Evolutionary conservation across 2,888 invertebrate species (phyloP).

Genomic region (Nomada fabriciana): DNA sequence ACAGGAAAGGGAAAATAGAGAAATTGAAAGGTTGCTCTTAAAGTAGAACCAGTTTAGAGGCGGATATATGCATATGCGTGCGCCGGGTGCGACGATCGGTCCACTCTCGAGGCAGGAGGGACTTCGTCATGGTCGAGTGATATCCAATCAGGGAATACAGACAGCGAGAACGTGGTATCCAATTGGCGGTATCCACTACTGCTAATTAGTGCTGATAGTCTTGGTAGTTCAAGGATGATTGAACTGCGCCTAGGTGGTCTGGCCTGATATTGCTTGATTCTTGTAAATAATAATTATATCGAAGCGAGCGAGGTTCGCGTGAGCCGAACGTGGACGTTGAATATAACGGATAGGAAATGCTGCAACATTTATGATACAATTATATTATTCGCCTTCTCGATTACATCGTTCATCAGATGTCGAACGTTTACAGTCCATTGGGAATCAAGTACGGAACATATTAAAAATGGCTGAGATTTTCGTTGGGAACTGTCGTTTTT

Average conservation of each 20-base stretch:
- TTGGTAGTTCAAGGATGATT: slow-evolving; percentile 64
- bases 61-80: slow-evolving; percentile 31
- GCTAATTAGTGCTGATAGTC: slow-evolving; percentile 79
- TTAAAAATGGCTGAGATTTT: too few species aligned
- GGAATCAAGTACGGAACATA: too few species aligned
- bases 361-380: neutral
- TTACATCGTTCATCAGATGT: neutral
- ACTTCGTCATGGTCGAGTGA: slow-evolving; percentile 77
- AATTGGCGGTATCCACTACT: slow-evolving; percentile 71
- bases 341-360: neutral
- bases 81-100: slow-evolving; percentile 43
- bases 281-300: slow-evolving; percentile 5
- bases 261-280: slow-evolving; percentile 16
- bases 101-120: slow-evolving; percentile 72
- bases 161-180: slow-evolving; percentile 65
- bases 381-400: neutral
- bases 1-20: slow-evolving; percentile 17
- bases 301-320: neutral
- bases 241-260: slow-evolving; percentile 73
- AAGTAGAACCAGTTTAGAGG: slow-evolving; percentile 65
- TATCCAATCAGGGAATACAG: slow-evolving; percentile 76
- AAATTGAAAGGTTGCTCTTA: slow-evolving; percentile 39
- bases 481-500: too few species aligned
- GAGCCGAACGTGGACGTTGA: neutral
- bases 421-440: neutral